phyloP scores from a whole-genome alignment of 2,888 invertebrate species.

The Frankliniella fusca region DNA sequence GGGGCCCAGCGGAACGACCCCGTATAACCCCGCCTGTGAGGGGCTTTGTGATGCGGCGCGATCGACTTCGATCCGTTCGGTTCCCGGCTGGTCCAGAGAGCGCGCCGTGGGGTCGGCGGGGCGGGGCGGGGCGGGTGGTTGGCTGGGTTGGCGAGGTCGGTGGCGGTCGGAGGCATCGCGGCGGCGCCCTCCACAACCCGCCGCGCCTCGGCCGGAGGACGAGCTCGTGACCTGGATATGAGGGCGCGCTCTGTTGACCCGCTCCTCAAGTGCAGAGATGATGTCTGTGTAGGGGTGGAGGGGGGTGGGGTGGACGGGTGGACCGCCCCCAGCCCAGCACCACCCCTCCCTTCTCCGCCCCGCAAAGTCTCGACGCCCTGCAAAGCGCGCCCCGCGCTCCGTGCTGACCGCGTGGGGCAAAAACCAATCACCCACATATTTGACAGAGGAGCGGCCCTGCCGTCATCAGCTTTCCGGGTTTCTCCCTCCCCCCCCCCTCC shows the following conservation, averaged over 20 bases:
- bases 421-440: too few relatives aligned
- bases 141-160: constrained; percentile 38
- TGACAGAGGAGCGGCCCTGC: background rate
- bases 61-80: background rate
- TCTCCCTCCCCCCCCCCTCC: background rate
- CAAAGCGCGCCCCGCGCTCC: too few relatives aligned
- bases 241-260: background rate
- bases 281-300: background rate
- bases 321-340: too few relatives aligned
- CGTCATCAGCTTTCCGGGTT: background rate
- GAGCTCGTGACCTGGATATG: constrained; percentile 36
- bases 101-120: constrained; percentile 33
- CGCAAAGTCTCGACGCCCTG: too few relatives aligned
- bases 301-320: background rate
- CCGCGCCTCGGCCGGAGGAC: constrained; percentile 38
- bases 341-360: too few relatives aligned
- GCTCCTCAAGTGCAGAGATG: background rate
- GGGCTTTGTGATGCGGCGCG: background rate
- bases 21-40: too few relatives aligned
- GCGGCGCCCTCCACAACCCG: constrained; percentile 36
- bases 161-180: constrained; percentile 38
- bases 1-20: too few relatives aligned
- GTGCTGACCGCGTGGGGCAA: too few relatives aligned
- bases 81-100: constrained; percentile 10
- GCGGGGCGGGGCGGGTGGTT: constrained; percentile 37